Percentiles rank a stretch among this genome's conserved stretches.
phyloP scores from a whole-genome alignment of 2,113 vertebrate species.

The Oryzias curvinotus region DNA sequence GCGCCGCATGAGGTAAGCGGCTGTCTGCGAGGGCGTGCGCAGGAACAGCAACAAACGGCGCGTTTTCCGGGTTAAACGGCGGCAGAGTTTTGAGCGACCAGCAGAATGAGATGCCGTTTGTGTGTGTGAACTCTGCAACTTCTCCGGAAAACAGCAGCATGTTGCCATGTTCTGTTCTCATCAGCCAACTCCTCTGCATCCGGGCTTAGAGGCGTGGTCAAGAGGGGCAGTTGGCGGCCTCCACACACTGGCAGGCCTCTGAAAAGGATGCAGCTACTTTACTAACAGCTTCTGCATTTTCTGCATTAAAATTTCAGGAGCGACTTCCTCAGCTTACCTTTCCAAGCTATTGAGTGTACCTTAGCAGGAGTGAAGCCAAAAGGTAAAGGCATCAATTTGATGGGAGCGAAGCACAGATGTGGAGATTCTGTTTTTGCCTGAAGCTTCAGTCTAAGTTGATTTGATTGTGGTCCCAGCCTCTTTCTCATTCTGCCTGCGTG shows the following conservation, averaged over 20 bases:
- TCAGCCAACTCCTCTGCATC: too few relatives aligned
- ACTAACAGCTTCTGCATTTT: constrained; percentile 46
- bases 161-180: too few relatives aligned
- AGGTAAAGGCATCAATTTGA: constrained; percentile 70
- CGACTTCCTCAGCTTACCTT: constrained; percentile 92
- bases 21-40: background rate
- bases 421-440: background rate
- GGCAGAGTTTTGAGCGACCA: too few relatives aligned
- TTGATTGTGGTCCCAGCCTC: background rate
- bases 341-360: constrained; percentile 92
- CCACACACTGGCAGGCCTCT: too few relatives aligned
- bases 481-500: background rate
- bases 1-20: constrained; percentile 81
- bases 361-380: constrained; percentile 80
- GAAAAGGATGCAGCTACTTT: background rate
- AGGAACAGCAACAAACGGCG: too few relatives aligned
- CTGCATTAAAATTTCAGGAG: constrained; percentile 76
- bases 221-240: too few relatives aligned
- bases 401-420: background rate
- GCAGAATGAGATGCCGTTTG: too few relatives aligned
- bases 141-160: too few relatives aligned
- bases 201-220: too few relatives aligned
- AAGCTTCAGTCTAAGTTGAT: background rate
- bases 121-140: too few relatives aligned
- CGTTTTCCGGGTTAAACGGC: too few relatives aligned